Evolutionary conservation across 1,140 invertebrate genomes (phyloP).

Genomic region (Eufriesea mexicana): DNA sequence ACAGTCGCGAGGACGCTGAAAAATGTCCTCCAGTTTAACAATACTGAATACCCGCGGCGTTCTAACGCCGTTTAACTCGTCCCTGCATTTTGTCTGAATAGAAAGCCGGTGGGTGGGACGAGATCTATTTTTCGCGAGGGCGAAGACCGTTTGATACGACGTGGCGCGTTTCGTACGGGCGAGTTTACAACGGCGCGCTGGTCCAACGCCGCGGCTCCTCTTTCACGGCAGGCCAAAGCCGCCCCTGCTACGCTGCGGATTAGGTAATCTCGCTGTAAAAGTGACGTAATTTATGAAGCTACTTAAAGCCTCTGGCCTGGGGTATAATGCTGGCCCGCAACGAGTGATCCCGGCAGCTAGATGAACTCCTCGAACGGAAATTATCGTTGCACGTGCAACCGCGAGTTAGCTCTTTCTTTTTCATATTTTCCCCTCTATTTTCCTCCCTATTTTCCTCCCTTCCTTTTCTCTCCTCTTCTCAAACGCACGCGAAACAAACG

Average conservation of each 20-base stretch:
- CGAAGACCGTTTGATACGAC: slow-evolving; percentile 41
- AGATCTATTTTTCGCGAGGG: slow-evolving; percentile 9
- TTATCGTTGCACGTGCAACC: slow-evolving; percentile 45
- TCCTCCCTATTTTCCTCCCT: too few species aligned
- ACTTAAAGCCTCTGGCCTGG: slow-evolving; percentile 57
- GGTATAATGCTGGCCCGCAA: slow-evolving; percentile 46
- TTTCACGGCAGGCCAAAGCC: slow-evolving; percentile 40
- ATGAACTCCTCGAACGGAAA: slow-evolving; percentile 58
- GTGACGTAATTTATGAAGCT: slow-evolving; percentile 65
- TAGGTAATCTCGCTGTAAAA: slow-evolving; percentile 61
- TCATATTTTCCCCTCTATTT: too few species aligned
- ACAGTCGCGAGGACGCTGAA: too few species aligned
- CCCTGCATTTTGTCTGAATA: background rate
- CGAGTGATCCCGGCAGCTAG: slow-evolving; percentile 5
- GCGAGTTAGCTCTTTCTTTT: background rate
- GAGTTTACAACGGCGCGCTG: slow-evolving; percentile 16
- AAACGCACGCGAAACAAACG: slow-evolving; percentile 37
- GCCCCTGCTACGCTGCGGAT: slow-evolving; percentile 34
- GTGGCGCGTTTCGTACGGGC: slow-evolving; percentile 33
- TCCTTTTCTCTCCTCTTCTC: slow-evolving; percentile 14
- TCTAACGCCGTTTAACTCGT: background rate
- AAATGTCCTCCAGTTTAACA: background rate
- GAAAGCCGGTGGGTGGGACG: background rate
- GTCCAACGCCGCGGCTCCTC: slow-evolving; percentile 16
- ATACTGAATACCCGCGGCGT: background rate